Evolutionary conservation across 2,113 vertebrate species (phyloP).

Genomic region (Ifrita kowaldi): DNA sequence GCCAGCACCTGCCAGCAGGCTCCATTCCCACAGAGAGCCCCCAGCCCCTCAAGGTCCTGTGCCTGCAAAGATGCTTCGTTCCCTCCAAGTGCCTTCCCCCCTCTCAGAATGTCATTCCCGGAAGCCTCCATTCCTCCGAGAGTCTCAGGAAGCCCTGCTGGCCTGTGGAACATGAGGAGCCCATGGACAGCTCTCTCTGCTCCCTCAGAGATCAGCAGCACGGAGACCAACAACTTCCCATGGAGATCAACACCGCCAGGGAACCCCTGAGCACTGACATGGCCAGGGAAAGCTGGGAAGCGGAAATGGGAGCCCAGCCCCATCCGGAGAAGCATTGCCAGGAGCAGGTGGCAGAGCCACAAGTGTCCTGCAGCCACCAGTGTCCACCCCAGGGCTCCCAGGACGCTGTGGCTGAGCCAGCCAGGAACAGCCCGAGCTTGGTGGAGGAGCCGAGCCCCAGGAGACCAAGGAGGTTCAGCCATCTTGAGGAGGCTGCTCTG

Average conservation of each 20-base stretch:
- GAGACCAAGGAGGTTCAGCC: rapidly evolving
- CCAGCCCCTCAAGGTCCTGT: background rate
- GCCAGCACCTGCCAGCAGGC: background rate
- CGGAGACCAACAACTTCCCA: background rate
- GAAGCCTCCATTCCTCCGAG: background rate
- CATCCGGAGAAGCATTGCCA: rapidly evolving
- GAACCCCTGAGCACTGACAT: background rate
- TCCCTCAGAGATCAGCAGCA: background rate
- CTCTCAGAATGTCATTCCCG: rapidly evolving
- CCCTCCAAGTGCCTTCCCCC: background rate
- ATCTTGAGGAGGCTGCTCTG: background rate
- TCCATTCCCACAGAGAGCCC: background rate
- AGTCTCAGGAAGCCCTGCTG: background rate
- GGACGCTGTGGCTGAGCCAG: background rate
- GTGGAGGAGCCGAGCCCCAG: too few species aligned
- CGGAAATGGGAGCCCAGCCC: background rate
- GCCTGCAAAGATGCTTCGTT: background rate
- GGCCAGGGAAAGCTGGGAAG: background rate
- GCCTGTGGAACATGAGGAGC: background rate
- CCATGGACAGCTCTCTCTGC: background rate
- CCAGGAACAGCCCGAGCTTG: rapidly evolving
- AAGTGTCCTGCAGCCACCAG: background rate
- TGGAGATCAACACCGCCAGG: too few species aligned
- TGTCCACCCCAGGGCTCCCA: background rate
- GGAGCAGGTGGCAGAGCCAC: background rate